These are phyloP conservation scores for Cottoperca gobio DNA, from an alignment of 2,797 vertebrate genomes.

Conservation along the genomic window DNA sequence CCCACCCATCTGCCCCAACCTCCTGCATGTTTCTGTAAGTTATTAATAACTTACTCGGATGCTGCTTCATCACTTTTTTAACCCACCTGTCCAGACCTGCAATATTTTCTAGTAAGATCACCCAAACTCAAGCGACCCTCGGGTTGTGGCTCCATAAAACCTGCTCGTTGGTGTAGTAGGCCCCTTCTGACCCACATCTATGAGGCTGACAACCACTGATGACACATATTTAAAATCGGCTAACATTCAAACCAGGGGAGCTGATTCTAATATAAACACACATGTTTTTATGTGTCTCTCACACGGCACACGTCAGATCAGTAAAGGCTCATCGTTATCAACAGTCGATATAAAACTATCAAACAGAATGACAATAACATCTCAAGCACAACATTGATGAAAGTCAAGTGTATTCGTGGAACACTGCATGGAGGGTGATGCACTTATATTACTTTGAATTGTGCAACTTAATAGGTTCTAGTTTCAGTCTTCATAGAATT, in stretches of 20 bases:
- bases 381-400: not conserved
- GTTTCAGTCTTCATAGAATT: not conserved
- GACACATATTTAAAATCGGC: no score
- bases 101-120: no score
- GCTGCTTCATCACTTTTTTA: not conserved
- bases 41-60: not conserved
- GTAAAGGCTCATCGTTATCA: not conserved
- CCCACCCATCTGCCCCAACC: no score
- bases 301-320: not conserved
- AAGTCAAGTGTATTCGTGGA: not conserved
- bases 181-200: no score
- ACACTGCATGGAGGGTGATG: not conserved
- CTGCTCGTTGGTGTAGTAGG: no score
- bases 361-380: constrained; percentile 2
- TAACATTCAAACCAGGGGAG: no score
- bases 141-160: no score
- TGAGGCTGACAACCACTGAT: no score
- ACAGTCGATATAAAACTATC: constrained; percentile 9
- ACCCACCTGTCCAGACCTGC: no score
- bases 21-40: not conserved
- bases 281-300: not conserved
- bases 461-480: not conserved
- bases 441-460: not conserved
- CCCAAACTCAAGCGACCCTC: no score
- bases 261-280: not conserved